A percentile compares a stretch with the other conserved stretches of the same genome.
These are phyloP conservation scores for Gobio gobio DNA, from an alignment of 2,113 vertebrate genomes.

Conservation along the genomic window DNA sequence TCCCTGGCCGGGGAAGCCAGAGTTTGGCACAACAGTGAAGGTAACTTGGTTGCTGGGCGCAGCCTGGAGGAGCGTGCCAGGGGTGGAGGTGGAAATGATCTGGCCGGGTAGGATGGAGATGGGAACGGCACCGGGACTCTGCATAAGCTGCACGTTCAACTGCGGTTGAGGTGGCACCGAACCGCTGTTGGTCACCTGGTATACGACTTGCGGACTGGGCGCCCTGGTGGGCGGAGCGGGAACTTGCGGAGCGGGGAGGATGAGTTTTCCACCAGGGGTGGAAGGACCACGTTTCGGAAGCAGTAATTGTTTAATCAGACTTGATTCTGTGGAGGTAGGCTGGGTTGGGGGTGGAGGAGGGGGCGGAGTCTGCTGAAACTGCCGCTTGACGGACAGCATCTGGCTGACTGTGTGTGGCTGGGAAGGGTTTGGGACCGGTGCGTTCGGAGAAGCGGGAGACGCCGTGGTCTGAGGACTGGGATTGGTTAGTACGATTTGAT, in stretches of 20 bases:
- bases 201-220: constrained; percentile 91
- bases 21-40: constrained; percentile 98
- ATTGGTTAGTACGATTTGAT: constrained; percentile 96
- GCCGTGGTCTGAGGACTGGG: constrained; percentile 83
- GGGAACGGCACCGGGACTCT: constrained; percentile 87
- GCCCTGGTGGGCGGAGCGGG: constrained; percentile 89
- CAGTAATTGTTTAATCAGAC: constrained; percentile 97
- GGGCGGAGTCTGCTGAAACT: constrained; percentile 82
- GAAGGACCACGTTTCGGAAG: constrained; percentile 98
- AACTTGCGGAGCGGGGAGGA: constrained; percentile 96
- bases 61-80: constrained; percentile 93
- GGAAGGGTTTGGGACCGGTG: constrained; percentile 76
- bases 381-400: constrained; percentile 91
- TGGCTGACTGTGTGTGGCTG: constrained; percentile 89
- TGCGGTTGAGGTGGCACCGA: constrained; percentile 84
- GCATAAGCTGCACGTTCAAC: constrained; percentile 94
- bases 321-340: constrained; percentile 92
- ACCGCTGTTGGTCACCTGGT: constrained; percentile 89
- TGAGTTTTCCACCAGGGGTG: constrained; percentile 96
- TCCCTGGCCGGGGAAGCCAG: constrained; percentile 92
- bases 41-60: constrained; percentile 93
- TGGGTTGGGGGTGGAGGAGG: constrained; percentile 76
- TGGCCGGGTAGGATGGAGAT: constrained; percentile 93
- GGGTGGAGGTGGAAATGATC: constrained; percentile 88
- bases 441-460: constrained; percentile 79